Evolutionary conservation across 1,140 invertebrate genomes (phyloP).

Genomic region (Bombus confusus): DNA sequence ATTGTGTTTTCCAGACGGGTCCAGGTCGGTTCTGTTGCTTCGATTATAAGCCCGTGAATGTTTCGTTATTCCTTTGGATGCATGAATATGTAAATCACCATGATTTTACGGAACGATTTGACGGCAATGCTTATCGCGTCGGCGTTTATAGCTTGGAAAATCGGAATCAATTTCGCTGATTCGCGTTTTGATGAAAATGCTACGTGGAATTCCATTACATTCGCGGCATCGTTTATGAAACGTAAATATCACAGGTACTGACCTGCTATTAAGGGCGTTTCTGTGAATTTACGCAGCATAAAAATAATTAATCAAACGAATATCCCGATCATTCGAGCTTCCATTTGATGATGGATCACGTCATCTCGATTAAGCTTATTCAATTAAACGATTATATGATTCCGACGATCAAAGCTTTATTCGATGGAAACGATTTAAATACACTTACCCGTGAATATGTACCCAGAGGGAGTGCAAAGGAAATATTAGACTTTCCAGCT

Average conservation of each 20-base stretch:
- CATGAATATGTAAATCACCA: slow-evolving; percentile 3
- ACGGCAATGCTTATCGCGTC: not conserved
- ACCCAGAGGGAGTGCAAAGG: slow-evolving; percentile 1
- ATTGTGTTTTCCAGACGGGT: slow-evolving; percentile 19
- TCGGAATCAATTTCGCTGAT: not conserved
- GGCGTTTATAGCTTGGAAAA: not conserved
- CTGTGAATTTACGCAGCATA: not conserved
- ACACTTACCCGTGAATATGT: not conserved
- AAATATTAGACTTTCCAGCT: slow-evolving; percentile 68
- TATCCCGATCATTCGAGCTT: not conserved
- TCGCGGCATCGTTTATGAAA: not conserved
- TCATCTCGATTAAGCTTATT: not conserved
- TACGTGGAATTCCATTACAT: not conserved
- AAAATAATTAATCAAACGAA: not conserved
- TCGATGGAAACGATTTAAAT: not conserved
- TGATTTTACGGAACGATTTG: not conserved
- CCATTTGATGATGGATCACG: not conserved
- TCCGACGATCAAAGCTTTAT: not conserved
- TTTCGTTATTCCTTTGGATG: slow-evolving; percentile 16
- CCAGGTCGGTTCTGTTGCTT: not conserved
- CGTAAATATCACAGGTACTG: not conserved
- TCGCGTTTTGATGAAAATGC: not conserved
- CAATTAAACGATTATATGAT: not conserved
- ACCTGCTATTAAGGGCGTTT: not conserved
- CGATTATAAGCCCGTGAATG: slow-evolving; percentile 14